Base-by-base conservation (phyloP, 1,140 invertebrate genomes). In the Drosophila nigrodunni region DNA sequence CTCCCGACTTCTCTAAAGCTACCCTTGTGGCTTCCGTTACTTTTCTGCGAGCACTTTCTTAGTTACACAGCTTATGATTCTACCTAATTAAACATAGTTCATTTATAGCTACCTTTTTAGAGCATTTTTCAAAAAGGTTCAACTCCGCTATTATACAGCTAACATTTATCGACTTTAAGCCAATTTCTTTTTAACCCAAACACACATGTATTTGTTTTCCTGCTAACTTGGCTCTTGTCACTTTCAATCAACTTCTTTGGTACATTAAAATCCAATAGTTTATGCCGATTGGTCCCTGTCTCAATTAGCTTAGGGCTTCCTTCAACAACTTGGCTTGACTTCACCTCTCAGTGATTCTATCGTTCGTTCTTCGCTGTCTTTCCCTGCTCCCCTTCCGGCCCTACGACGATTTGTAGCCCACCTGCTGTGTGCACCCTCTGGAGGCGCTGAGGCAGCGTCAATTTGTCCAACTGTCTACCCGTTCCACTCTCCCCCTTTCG, bases 21-120 rank as follows among this genome's bases (percentile, higher is more conserved):
- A 11, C 70, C 66, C 55, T 72, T 62, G 67, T 70, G 68, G 76
- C 83, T 88, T 87, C 83, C 82, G 83, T 80, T 79, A 25, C 25
- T 25, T 25, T 25, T 4, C 25, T 4, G 2, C 25, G 25, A 25
- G 25, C 4, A 25, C 25, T 25, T 25, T 4, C 25, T 25, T 30
- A 30, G 25, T 30, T 30, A 30, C 18, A 21, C 1, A 21, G 18
- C 18, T 21, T 21, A 21, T 21, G 1, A 2, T 21, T 21, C 18
- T 21, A 21, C 0, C 2, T 21, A 21, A 21, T 21, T 21, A 21
- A 21, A 21, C 18, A 15, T 21, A 21, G 1, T 21, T 21, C 18
- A 21, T 21, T 21, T 21, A 21, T 21, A 21, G 18, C 18, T 21
- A 21, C 0, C 2, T 21, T 21, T 21, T 21, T 2, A 21, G 18